phyloP scores from a whole-genome alignment of 2,888 invertebrate species.

The Drosophila kanekoi region DNA sequence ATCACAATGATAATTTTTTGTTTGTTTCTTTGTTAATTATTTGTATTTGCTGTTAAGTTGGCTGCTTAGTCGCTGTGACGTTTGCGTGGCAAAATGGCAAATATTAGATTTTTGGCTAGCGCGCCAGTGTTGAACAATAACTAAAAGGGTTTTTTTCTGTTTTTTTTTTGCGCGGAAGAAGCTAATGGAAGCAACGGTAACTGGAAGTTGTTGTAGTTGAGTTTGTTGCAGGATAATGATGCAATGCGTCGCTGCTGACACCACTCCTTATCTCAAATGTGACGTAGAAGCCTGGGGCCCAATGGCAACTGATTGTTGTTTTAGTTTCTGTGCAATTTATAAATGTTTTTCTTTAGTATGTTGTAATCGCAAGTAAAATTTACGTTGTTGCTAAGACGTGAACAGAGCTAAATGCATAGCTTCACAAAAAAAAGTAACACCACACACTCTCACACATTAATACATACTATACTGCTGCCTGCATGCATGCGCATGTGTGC shows the following conservation, averaged over 20 bases:
- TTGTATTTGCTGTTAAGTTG: constrained; percentile 34
- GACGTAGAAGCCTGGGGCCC: constrained; percentile 29
- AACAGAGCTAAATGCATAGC: constrained; percentile 47
- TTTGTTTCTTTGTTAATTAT: constrained; percentile 13
- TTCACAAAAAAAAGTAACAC: constrained; percentile 23
- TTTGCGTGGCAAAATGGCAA: constrained; percentile 52
- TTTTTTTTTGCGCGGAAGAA: constrained; percentile 34
- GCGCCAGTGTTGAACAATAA: constrained; percentile 38
- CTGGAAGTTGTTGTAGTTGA: constrained; percentile 44
- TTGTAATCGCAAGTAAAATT: constrained; percentile 69
- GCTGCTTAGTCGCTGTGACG: constrained; percentile 42
- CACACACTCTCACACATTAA: constrained; percentile 36
- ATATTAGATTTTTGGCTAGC: constrained; percentile 25
- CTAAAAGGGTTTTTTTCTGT: neutral
- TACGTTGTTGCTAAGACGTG: constrained; percentile 77
- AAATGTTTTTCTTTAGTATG: constrained; percentile 67
- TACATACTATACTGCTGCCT: constrained; percentile 8
- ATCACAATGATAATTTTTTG: constrained; percentile 10
- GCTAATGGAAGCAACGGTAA: constrained; percentile 48
- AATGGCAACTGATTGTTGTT: constrained; percentile 34
- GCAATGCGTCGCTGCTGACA: constrained; percentile 3
- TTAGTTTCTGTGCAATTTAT: constrained; percentile 65
- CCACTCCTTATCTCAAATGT: constrained; percentile 25
- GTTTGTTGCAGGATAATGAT: constrained; percentile 15
- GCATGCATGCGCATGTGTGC: constrained; percentile 16